Evolutionary conservation across 1,140 invertebrate genomes (phyloP).

Genomic region (Solenopsis invicta): DNA sequence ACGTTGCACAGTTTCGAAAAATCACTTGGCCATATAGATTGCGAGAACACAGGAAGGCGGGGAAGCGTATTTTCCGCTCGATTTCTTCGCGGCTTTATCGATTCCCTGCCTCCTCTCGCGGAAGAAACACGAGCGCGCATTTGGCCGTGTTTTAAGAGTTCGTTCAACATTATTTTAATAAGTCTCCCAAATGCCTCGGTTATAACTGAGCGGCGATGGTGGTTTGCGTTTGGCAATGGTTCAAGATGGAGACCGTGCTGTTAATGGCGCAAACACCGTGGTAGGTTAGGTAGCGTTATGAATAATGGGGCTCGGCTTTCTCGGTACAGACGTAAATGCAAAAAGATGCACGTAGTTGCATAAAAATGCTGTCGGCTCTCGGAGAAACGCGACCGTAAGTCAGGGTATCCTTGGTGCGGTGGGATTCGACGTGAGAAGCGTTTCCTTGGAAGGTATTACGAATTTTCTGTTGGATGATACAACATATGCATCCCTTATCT

Average conservation of each 20-base stretch:
- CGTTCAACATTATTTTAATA: conserved; percentile 66
- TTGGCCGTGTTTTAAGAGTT: conserved; percentile 63
- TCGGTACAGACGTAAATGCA: conserved; percentile 46
- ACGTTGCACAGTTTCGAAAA: conserved; percentile 44
- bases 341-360: conserved; percentile 36
- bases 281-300: conserved; percentile 37
- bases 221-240: conserved; percentile 70
- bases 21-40: conserved; percentile 47
- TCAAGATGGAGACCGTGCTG: conserved; percentile 60
- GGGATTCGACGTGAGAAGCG: conserved; percentile 12
- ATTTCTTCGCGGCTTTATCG: conserved; percentile 53
- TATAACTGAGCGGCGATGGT: conserved; percentile 36
- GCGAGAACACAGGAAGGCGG: neutral
- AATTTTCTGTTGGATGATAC: neutral
- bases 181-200: conserved; percentile 60
- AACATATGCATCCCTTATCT: neutral
- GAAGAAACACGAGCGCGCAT: conserved; percentile 50
- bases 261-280: conserved; percentile 58
- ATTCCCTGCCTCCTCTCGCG: conserved; percentile 40
- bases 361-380: conserved; percentile 26
- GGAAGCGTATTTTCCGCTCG: conserved; percentile 52
- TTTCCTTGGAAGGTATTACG: neutral
- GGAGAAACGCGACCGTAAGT: conserved; percentile 36
- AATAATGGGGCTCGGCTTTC: conserved; percentile 48
- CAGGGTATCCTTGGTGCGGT: neutral